These are phyloP conservation scores for Busseola fusca DNA, from an alignment of 2,888 invertebrate genomes.

Conservation along the genomic window DNA sequence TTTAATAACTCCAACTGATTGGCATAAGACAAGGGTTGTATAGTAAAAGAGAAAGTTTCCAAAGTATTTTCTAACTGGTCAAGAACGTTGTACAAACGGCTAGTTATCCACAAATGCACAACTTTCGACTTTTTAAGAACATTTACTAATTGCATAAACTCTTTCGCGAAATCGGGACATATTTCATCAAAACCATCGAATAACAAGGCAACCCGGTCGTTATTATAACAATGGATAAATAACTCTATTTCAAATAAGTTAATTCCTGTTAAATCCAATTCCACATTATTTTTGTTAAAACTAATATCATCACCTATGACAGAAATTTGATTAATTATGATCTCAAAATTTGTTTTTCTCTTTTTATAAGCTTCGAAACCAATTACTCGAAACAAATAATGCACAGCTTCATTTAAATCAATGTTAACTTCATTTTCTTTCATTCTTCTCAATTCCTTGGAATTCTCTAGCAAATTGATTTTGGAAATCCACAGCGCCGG, in stretches of 20 bases:
- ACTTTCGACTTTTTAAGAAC: slow-evolving; percentile 41
- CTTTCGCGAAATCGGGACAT: slow-evolving; percentile 52
- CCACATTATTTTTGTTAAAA: neutral
- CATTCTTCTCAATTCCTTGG: slow-evolving; percentile 24
- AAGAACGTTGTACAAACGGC: slow-evolving; percentile 51
- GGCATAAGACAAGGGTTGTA: slow-evolving; percentile 37
- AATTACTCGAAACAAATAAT: slow-evolving; percentile 32
- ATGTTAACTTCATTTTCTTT: slow-evolving; percentile 21
- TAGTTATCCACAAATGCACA: slow-evolving; percentile 56
- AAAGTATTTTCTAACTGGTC: slow-evolving; percentile 53
- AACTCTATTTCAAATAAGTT: slow-evolving; percentile 44
- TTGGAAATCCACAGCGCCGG: slow-evolving; percentile 54
- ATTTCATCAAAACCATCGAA: slow-evolving; percentile 65
- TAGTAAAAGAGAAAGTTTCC: slow-evolving; percentile 51
- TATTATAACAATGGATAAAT: slow-evolving; percentile 52
- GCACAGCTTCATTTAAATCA: slow-evolving; percentile 23
- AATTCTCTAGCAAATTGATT: slow-evolving; percentile 52
- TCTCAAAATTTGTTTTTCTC: slow-evolving; percentile 1
- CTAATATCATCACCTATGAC: slow-evolving; percentile 13
- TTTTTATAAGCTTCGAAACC: slow-evolving; percentile 11
- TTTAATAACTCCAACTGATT: slow-evolving; percentile 46
- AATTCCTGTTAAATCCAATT: slow-evolving; percentile 10
- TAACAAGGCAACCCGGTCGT: slow-evolving; percentile 29
- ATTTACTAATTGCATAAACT: slow-evolving; percentile 46
- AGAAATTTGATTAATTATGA: slow-evolving; percentile 9